A percentile compares a stretch with the other conserved stretches of the same genome.
Evolutionary conservation across 1,140 invertebrate genomes (phyloP).

Genomic region (Drosophila nasuta): DNA sequence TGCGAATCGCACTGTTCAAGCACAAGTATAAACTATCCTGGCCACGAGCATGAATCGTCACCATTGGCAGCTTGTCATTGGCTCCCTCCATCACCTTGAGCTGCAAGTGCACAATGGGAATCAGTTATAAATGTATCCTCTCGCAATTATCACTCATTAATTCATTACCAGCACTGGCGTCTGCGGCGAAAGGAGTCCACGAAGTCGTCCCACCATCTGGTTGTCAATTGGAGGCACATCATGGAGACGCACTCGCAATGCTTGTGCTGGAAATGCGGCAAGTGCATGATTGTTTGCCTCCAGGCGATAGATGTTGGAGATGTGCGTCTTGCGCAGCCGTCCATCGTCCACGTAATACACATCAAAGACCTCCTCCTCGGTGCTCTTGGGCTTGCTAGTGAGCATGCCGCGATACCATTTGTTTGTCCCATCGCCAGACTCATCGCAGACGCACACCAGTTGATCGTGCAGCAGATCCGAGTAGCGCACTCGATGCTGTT

Average conservation of each 20-base stretch:
- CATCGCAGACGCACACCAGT: slow-evolving; percentile 77
- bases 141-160: neutral
- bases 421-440: slow-evolving; percentile 42
- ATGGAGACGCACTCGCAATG: slow-evolving; percentile 66
- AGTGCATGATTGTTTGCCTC: slow-evolving; percentile 78
- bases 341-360: slow-evolving; percentile 81
- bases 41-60: slow-evolving; percentile 68
- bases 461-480: slow-evolving; percentile 68
- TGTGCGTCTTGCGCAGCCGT: slow-evolving; percentile 66
- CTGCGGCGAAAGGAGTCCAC: slow-evolving; percentile 63
- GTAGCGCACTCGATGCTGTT: slow-evolving; percentile 61
- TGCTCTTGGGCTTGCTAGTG: slow-evolving; percentile 47
- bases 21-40: slow-evolving; percentile 60
- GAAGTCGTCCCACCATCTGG: slow-evolving; percentile 66
- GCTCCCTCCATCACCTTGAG: slow-evolving; percentile 65
- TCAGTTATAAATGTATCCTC: neutral
- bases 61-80: slow-evolving; percentile 57
- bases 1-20: slow-evolving; percentile 74
- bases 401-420: slow-evolving; percentile 79
- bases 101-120: slow-evolving; percentile 26
- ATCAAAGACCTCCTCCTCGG: slow-evolving; percentile 67
- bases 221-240: slow-evolving; percentile 71
- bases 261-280: slow-evolving; percentile 72
- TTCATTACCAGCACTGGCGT: slow-evolving; percentile 66
- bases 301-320: slow-evolving; percentile 79